Conservation (phyloP, 2,797 vertebrate genomes). For the Pseudocheirus occidentalis region DNA sequence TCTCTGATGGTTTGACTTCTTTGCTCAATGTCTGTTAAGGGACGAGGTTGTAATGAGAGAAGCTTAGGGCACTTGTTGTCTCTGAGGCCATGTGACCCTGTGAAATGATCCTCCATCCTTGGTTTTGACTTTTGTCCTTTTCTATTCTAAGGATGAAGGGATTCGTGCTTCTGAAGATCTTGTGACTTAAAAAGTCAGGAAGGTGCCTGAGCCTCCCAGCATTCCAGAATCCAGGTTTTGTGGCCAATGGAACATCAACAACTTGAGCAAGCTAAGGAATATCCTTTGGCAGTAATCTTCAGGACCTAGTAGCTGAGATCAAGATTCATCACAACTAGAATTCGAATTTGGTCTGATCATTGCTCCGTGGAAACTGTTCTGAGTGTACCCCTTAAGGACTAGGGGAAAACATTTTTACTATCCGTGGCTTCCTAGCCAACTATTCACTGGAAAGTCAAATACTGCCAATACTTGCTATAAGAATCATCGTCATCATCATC, state of each 20-base stretch:
- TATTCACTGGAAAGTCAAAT: too few species aligned
- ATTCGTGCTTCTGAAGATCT: neutral
- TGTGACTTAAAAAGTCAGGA: neutral
- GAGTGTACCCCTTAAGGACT: neutral
- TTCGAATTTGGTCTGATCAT: neutral
- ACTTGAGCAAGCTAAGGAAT: neutral
- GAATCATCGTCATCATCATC: too few species aligned
- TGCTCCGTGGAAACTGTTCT: neutral
- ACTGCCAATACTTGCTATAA: too few species aligned
- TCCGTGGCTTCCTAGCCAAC: too few species aligned
- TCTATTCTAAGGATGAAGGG: neutral
- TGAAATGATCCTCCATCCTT: neutral
- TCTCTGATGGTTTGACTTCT: neutral
- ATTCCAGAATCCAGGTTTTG: neutral
- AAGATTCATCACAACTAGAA: neutral
- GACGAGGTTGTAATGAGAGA: neutral
- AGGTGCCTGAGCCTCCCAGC: neutral
- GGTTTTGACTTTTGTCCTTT: neutral
- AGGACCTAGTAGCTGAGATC: neutral
- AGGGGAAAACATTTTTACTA: neutral
- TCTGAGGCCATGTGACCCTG: neutral
- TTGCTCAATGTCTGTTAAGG: neutral
- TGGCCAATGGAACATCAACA: neutral
- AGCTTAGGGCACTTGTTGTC: neutral
- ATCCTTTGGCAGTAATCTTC: neutral